Evolutionary conservation across 2,888 invertebrate genomes (phyloP), one percentile per base, ranked within the genome.

Genomic region (Drosophila mulleri): DNA sequence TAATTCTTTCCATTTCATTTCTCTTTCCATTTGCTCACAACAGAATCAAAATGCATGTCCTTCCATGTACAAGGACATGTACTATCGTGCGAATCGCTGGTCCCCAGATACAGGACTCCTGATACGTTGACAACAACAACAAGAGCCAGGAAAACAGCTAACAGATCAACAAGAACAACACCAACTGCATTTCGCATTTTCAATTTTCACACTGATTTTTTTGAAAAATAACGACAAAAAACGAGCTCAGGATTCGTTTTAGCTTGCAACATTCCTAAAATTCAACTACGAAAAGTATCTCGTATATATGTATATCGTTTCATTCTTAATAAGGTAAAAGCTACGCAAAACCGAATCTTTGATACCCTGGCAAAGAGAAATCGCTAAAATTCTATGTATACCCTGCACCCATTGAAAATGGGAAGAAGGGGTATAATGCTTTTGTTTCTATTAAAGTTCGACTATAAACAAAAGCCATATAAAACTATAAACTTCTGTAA

Each of bases 11-110:
- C 11, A 11, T 37, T 37, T 37, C 4, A 12, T 37, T 23, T 29
- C 16, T 16, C 11, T 16, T 29, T 41, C 9, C 26, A n/a, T 29
- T 12, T 16, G 1, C n/a, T 37, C 3, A 9, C 67, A 68, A 53
- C 84, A 91, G 88, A 91, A 89, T 91, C 91, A 95, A 95, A 94
- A 94, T 90, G 94, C 94, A 93, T 97, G 97, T 94, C 97, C 97
- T 56, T 96, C 96, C 83, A 97, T 98, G 97, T 96, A 96, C 91
- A 96, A 96, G 93, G 96, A 97, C 91, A 97, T 97, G 96, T 96
- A 97, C 91, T 97, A 97, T 92, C 96, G 96, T 94, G 93, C 93
- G 80, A 93, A 93, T 85, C 92, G 93, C 70, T 93, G 93, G 93
- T 92, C 93, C 48, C 91, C 92, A 45, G 93, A 93, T 71, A 90